Evolutionary conservation across 2,113 vertebrate genomes (phyloP).

Genomic region (Notiomystis cincta): DNA sequence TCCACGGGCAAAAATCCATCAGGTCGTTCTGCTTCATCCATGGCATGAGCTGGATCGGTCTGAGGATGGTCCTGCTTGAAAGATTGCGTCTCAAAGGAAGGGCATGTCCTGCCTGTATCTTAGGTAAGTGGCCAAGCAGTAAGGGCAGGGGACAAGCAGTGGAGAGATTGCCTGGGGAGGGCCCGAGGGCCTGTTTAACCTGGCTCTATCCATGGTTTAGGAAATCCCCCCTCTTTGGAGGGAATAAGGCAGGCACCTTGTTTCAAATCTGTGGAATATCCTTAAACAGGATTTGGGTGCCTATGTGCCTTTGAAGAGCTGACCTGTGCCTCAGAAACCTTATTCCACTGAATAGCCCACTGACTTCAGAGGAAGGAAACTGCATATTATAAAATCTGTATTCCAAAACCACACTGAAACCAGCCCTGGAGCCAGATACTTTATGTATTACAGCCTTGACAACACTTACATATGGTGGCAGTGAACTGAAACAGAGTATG

Average conservation of each 20-base stretch:
- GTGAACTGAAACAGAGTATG: conserved; percentile 39
- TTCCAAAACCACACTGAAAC: conserved; percentile 43
- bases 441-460: conserved; percentile 42
- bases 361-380: conserved; percentile 59
- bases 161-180: background rate
- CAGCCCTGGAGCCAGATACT: conserved; percentile 37
- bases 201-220: background rate
- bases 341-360: conserved; percentile 14
- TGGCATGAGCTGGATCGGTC: background rate
- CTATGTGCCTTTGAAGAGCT: background rate
- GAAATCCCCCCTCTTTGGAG: background rate
- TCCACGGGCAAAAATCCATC: background rate
- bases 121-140: background rate
- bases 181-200: background rate
- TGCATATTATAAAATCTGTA: conserved; percentile 32
- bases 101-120: background rate
- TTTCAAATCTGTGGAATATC: background rate
- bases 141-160: background rate
- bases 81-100: background rate
- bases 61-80: background rate
- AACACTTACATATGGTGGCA: conserved; percentile 47
- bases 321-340: conserved; percentile 37
- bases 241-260: background rate
- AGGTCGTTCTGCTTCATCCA: background rate
- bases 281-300: background rate